Evolutionary conservation across 2,797 vertebrate species (phyloP).

Genomic region (Ataeniobius toweri): DNA sequence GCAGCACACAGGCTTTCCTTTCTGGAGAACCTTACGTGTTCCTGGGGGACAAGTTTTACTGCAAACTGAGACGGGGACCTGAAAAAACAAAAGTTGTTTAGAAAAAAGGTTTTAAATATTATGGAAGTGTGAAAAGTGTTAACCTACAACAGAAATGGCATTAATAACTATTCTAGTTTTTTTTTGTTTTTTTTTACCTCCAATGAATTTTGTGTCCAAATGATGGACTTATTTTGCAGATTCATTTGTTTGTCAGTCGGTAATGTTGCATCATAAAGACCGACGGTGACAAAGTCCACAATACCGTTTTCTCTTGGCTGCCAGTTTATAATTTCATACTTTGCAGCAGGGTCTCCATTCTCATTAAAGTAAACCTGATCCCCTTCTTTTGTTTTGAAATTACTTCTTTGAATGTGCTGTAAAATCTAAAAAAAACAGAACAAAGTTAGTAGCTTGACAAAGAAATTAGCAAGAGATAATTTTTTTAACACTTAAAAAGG

Average conservation of each 20-base stretch:
- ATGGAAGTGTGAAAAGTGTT: background rate
- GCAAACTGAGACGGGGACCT: slow-evolving; percentile 2
- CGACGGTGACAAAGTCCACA: slow-evolving; percentile 1
- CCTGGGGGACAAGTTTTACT: background rate
- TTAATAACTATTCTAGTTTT: background rate
- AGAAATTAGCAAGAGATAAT: background rate
- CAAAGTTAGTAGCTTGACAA: background rate
- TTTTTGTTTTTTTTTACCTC: background rate
- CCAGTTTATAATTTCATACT: slow-evolving; percentile 13
- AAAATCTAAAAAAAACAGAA: background rate
- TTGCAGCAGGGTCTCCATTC: slow-evolving; percentile 71
- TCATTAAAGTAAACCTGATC: slow-evolving; percentile 67
- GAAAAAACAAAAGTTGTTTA: background rate
- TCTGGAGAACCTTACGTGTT: slow-evolving; percentile 1
- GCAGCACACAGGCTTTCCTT: slow-evolving; percentile 7
- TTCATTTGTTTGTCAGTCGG: background rate
- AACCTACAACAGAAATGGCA: too few relatives aligned
- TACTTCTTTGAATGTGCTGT: background rate
- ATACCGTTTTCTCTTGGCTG: background rate
- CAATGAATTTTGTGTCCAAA: background rate
- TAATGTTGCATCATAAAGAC: slow-evolving; percentile 8
- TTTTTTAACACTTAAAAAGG: background rate
- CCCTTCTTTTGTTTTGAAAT: slow-evolving; percentile 8
- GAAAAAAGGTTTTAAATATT: background rate
- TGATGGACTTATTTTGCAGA: background rate